These are phyloP conservation scores for Paracentrotus lividus DNA, from an alignment of 53 echinoderm and acorn worm genomes.

Conservation along the genomic window DNA sequence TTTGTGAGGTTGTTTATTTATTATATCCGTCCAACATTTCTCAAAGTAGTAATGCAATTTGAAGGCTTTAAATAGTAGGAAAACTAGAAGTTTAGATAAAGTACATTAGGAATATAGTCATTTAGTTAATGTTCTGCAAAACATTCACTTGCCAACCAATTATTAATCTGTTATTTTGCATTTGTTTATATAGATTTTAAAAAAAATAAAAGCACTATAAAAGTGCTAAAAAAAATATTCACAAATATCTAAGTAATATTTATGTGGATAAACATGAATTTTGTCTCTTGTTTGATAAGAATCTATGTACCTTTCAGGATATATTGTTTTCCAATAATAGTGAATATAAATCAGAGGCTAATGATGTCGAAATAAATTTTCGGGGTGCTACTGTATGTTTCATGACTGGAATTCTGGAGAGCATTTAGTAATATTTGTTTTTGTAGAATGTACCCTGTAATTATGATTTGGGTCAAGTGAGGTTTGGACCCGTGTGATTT, in stretches of 20 bases:
- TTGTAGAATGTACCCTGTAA: neutral
- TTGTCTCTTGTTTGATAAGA: too few relatives aligned
- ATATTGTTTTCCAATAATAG: neutral
- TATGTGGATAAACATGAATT: too few relatives aligned
- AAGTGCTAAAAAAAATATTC: too few relatives aligned
- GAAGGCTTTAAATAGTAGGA: neutral
- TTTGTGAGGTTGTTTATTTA: neutral
- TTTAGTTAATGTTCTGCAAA: neutral
- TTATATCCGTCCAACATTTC: neutral
- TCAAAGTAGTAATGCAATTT: neutral
- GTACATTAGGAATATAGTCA: neutral
- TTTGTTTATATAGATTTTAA: neutral
- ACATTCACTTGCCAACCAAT: neutral
- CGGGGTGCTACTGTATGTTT: neutral
- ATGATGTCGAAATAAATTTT: neutral
- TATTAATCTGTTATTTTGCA: neutral
- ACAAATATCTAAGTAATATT: too few relatives aligned
- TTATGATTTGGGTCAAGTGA: neutral
- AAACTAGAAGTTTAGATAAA: neutral
- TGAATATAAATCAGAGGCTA: neutral
- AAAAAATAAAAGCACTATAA: too few relatives aligned
- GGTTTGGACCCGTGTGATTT: neutral
- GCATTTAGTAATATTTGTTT: neutral
- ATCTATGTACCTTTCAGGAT: too few relatives aligned
- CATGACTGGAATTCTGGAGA: neutral